Conservation (phyloP, 2,113 vertebrate species). For the Rhagologus leucostigma region DNA sequence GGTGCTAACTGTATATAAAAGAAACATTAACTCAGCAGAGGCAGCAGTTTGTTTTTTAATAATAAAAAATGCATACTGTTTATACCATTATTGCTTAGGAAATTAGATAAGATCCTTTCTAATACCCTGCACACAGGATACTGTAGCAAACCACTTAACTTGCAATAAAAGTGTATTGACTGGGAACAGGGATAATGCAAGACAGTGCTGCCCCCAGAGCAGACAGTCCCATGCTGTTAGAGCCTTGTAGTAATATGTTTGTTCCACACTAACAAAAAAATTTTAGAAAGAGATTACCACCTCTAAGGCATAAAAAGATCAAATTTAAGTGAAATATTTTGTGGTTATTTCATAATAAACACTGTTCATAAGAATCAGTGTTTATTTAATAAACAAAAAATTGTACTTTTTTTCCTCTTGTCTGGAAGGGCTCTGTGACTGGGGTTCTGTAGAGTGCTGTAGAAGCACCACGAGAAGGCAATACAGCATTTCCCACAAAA, state of each 20-base stretch:
- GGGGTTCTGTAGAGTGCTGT: background rate
- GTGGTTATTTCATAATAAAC: background rate
- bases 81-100: constrained; percentile 73
- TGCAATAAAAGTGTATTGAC: constrained; percentile 76
- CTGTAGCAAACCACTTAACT: constrained; percentile 71
- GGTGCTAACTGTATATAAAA: constrained; percentile 50
- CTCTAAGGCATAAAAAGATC: background rate
- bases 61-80: constrained; percentile 74
- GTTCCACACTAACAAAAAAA: background rate
- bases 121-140: constrained; percentile 59
- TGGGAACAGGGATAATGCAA: constrained; percentile 54
- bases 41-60: constrained; percentile 68
- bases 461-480: background rate
- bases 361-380: background rate
- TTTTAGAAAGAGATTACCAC: background rate
- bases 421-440: background rate
- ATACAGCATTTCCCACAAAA: background rate
- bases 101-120: constrained; percentile 74
- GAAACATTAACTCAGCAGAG: constrained; percentile 65
- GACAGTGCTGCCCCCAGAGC: constrained; percentile 26
- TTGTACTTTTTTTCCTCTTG: background rate
- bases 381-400: background rate
- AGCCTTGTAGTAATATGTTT: background rate
- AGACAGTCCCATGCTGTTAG: constrained; percentile 1
- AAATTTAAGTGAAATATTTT: background rate